Evolutionary conservation across 2,113 vertebrate species (phyloP).

Genomic region (Nothoprocta perdicaria): DNA sequence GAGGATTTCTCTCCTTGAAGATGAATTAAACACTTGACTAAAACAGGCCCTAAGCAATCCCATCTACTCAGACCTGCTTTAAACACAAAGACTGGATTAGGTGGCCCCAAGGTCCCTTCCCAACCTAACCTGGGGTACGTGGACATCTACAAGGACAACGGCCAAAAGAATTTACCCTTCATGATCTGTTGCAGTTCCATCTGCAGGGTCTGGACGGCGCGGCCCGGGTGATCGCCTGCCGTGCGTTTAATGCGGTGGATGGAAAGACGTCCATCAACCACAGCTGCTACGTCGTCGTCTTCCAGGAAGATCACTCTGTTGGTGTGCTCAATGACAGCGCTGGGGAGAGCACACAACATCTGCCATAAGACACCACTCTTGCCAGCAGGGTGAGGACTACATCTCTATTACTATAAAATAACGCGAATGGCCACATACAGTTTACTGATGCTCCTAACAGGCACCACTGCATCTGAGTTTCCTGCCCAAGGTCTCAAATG

Average conservation of each 20-base stretch:
- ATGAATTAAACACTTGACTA: fast-evolving
- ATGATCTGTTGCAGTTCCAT: slow-evolving; percentile 99
- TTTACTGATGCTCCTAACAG: not conserved
- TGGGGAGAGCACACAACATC: slow-evolving; percentile 51
- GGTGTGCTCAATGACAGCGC: slow-evolving; percentile 96
- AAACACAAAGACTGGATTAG: not conserved
- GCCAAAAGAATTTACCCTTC: slow-evolving; percentile 84
- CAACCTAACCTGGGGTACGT: fast-evolving
- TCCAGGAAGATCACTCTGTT: slow-evolving; percentile 97
- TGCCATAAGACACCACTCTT: not conserved
- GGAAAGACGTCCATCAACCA: slow-evolving; percentile 91
- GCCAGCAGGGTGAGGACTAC: not conserved
- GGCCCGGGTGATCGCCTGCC: slow-evolving; percentile 89
- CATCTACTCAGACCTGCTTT: not conserved
- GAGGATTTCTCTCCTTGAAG: not conserved
- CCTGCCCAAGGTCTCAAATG: not conserved
- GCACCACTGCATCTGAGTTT: not conserved
- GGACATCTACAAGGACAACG: not conserved
- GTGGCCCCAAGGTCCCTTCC: not conserved
- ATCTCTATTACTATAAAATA: not conserved
- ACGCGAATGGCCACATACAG: fast-evolving
- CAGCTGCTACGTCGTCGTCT: slow-evolving; percentile 94
- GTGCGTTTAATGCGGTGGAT: slow-evolving; percentile 96
- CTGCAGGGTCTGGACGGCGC: slow-evolving; percentile 96
- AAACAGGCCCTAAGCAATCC: too few species aligned